A percentile compares a stretch with the other conserved stretches of the same genome.
phyloP scores from a whole-genome alignment of 2,888 invertebrate species.

The Tholera decimalis region DNA sequence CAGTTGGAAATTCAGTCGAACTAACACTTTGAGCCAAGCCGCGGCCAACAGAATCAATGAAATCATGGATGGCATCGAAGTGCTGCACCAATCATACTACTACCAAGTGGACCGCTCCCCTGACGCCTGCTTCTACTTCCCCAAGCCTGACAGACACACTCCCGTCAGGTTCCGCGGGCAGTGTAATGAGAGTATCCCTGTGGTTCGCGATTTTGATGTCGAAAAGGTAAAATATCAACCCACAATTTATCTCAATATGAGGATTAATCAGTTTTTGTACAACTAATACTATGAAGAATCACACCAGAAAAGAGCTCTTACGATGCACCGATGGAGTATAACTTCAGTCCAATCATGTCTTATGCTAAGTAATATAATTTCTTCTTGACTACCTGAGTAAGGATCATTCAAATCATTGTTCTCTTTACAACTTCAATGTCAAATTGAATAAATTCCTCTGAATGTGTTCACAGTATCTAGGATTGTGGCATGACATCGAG shows the following conservation, averaged over 20 bases:
- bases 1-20: constrained; percentile 79
- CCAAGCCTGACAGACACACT: constrained; percentile 44
- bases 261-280: background rate
- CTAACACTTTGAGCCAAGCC: constrained; percentile 58
- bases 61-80: constrained; percentile 64
- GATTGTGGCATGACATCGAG: constrained; percentile 75
- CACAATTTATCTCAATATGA: background rate
- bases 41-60: constrained; percentile 67
- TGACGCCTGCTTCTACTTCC: constrained; percentile 65
- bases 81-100: constrained; percentile 72
- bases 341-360: background rate
- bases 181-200: constrained; percentile 52
- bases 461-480: constrained; percentile 66
- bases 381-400: background rate
- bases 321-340: background rate
- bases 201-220: constrained; percentile 51
- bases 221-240: constrained; percentile 47
- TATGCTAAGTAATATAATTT: background rate
- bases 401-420: background rate
- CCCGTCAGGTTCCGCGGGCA: constrained; percentile 58
- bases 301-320: background rate
- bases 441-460: background rate
- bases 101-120: constrained; percentile 64
- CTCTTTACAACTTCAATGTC: background rate
- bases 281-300: no score